Percentiles rank a stretch among this genome's conserved stretches.
Evolutionary conservation across 2,113 vertebrate genomes (phyloP).

Genomic region (Hyaena hyaena): DNA sequence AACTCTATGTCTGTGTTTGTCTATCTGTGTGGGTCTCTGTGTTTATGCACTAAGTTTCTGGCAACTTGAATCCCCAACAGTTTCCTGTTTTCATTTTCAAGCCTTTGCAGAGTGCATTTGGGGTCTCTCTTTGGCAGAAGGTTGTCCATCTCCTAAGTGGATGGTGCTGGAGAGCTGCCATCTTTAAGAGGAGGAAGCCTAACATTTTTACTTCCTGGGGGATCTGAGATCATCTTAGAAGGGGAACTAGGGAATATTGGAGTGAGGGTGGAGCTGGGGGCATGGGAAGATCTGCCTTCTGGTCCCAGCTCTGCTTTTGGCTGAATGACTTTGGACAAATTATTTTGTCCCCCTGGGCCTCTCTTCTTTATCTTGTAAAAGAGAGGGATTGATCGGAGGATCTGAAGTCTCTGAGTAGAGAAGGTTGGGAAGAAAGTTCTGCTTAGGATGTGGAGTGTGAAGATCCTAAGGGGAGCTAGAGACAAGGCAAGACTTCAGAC

Average conservation of each 20-base stretch:
- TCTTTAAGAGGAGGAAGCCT: not conserved
- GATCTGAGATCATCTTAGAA: not conserved
- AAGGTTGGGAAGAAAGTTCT: constrained; percentile 1
- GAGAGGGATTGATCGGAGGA: not conserved
- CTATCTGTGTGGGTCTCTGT: not conserved
- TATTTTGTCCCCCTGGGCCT: not conserved
- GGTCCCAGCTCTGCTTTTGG: not conserved
- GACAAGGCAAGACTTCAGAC: not conserved
- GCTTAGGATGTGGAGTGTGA: not conserved
- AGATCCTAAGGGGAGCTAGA: not conserved
- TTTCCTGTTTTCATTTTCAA: constrained; percentile 11
- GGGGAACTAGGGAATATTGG: not conserved
- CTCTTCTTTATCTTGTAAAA: not conserved
- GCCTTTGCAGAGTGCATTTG: not conserved
- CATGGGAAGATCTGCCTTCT: not conserved
- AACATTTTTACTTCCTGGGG: not conserved
- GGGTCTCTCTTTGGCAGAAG: not conserved
- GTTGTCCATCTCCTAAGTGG: not conserved
- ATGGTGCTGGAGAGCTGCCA: not conserved
- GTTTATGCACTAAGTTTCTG: not conserved
- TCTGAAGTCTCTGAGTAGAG: not conserved
- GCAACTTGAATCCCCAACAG: not conserved
- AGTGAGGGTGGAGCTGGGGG: not conserved
- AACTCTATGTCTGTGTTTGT: not conserved
- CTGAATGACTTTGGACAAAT: not conserved